Conservation (phyloP, 1,140 invertebrate species). For the Panagrolaimus sp. region DNA sequence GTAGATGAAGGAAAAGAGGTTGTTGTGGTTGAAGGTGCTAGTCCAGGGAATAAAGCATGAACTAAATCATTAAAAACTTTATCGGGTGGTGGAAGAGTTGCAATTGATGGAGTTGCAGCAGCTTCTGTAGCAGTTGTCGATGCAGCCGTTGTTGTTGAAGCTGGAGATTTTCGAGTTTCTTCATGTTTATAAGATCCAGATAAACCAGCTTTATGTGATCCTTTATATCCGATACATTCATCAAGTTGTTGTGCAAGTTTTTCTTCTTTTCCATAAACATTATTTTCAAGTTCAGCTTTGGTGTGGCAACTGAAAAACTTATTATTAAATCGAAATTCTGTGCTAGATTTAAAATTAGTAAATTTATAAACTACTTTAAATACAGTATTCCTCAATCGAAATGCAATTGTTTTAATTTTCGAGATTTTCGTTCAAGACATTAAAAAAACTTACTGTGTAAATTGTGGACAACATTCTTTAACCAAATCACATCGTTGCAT, state of each 20-base stretch:
- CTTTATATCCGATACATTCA: background rate
- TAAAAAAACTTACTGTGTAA: slow-evolving; percentile 4
- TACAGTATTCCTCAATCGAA: too few relatives aligned
- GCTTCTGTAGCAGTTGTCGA: background rate
- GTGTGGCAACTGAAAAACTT: background rate
- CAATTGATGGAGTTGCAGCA: too few relatives aligned
- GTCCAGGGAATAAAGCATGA: background rate
- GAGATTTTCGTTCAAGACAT: too few relatives aligned
- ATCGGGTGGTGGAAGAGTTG: background rate
- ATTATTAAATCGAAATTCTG: background rate
- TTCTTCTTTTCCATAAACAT: slow-evolving; percentile 3
- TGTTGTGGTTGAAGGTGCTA: background rate
- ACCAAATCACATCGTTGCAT: slow-evolving; percentile 7
- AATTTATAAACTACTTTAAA: too few relatives aligned
- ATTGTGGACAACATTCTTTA: background rate
- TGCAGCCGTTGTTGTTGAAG: background rate
- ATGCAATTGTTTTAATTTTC: too few relatives aligned
- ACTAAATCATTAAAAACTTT: slow-evolving; percentile 4
- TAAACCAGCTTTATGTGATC: background rate
- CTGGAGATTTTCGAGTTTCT: background rate
- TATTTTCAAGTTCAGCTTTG: slow-evolving; percentile 8
- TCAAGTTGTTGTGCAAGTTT: background rate
- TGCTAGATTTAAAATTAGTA: background rate
- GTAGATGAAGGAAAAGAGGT: background rate
- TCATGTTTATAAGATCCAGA: background rate